phyloP scores from a whole-genome alignment of 53 echinoderm and acorn worm genomes.

The Holothuria scabra region DNA sequence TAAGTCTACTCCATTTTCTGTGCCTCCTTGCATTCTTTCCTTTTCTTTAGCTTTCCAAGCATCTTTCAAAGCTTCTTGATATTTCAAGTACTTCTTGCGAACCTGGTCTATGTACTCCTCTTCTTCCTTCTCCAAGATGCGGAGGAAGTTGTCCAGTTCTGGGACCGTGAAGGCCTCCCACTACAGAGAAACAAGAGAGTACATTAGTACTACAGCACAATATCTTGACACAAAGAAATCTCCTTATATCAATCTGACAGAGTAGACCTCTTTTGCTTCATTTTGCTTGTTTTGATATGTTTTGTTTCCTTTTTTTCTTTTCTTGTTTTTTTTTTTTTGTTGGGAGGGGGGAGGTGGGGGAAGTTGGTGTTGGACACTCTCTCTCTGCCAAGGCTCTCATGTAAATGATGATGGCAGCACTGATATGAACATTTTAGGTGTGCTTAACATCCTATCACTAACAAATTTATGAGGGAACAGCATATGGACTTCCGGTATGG shows the following conservation, averaged over 20 bases:
- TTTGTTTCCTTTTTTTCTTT: too few relatives aligned
- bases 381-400: too few relatives aligned
- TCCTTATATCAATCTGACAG: background rate
- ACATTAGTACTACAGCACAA: background rate
- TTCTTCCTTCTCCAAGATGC: conserved; percentile 91
- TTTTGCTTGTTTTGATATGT: background rate
- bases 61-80: conserved; percentile 70
- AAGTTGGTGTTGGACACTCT: too few relatives aligned
- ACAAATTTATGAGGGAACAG: too few relatives aligned
- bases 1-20: background rate
- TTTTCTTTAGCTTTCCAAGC: conserved; percentile 61
- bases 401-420: too few relatives aligned
- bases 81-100: conserved; percentile 73
- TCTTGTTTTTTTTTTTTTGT: too few relatives aligned
- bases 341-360: too few relatives aligned
- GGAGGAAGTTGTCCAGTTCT: conserved; percentile 86
- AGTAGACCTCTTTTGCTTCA: too few relatives aligned
- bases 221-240: background rate
- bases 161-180: conserved; percentile 92
- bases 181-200: conserved; percentile 53
- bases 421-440: too few relatives aligned
- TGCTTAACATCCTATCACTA: too few relatives aligned
- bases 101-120: conserved; percentile 89
- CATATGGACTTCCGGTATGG: too few relatives aligned
- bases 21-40: background rate